phyloP scores from a whole-genome alignment of 2,113 vertebrate species.

The Platichthys flesus region DNA sequence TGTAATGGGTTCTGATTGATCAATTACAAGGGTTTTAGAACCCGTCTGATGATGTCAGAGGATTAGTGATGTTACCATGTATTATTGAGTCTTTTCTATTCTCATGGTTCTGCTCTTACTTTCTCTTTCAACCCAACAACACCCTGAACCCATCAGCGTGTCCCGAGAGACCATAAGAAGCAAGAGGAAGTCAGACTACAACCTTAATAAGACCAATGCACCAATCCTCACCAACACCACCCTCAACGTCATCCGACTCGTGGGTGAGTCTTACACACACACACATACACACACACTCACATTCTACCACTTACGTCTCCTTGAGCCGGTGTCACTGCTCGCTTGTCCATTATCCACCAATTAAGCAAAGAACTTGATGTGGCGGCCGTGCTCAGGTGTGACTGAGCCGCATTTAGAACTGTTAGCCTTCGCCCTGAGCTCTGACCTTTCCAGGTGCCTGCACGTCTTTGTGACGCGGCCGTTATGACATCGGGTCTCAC shows the following conservation, averaged over 20 bases:
- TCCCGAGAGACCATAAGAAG: constrained; percentile 93
- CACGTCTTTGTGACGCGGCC: constrained; percentile 36
- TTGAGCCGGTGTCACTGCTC: constrained; percentile 16
- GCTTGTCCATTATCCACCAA: constrained; percentile 56
- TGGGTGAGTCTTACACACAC: constrained; percentile 87
- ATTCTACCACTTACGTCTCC: neutral
- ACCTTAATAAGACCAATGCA: constrained; percentile 92
- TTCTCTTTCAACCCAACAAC: neutral
- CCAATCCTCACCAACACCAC: constrained; percentile 99
- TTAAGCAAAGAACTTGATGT: constrained; percentile 57
- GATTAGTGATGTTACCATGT: constrained; percentile 43
- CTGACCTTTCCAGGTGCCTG: constrained; percentile 48
- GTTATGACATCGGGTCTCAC: constrained; percentile 5
- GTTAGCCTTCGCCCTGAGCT: constrained; percentile 58
- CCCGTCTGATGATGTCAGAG: constrained; percentile 12
- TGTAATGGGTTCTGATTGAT: constrained; percentile 67
- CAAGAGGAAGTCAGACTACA: constrained; percentile 96
- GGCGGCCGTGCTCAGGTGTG: constrained; percentile 45
- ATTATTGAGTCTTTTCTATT: constrained; percentile 18
- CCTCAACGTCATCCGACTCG: constrained; percentile 95
- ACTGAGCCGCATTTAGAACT: constrained; percentile 44
- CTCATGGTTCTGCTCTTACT: constrained; percentile 23
- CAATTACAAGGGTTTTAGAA: constrained; percentile 64
- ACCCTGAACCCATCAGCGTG: constrained; percentile 79
- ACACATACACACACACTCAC: neutral